A percentile compares a stretch with the other conserved stretches of the same genome.
Evolutionary conservation across 1,140 invertebrate genomes (phyloP).

Genomic region (Drosophila burlai): DNA sequence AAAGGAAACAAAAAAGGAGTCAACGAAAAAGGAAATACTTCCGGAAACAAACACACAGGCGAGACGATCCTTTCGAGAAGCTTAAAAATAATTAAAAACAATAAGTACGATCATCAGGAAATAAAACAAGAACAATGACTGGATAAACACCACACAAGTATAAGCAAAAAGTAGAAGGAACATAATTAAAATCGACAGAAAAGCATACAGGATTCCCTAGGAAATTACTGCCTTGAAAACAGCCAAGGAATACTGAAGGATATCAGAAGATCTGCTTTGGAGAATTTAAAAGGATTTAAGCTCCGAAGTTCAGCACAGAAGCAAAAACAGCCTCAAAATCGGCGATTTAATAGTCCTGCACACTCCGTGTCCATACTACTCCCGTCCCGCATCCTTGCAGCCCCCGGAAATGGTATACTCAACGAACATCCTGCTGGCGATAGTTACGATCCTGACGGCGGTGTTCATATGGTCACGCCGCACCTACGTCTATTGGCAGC

Average conservation of each 20-base stretch:
- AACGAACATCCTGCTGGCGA: slow-evolving; percentile 72
- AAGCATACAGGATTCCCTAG: not conserved
- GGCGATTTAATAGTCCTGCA: slow-evolving; percentile 2
- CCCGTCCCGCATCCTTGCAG: not conserved
- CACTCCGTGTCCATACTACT: not conserved
- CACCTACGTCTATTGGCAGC: slow-evolving; percentile 83
- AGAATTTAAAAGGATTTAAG: not conserved
- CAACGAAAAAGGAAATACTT: not conserved
- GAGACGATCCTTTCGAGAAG: not conserved
- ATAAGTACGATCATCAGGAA: not conserved
- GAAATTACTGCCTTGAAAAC: not conserved
- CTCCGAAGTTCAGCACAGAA: not conserved
- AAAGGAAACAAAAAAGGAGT: not conserved
- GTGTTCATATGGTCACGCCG: slow-evolving; percentile 82
- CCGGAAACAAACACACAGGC: not conserved
- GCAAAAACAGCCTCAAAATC: slow-evolving; percentile 2
- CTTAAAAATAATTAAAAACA: not conserved
- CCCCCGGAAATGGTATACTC: slow-evolving; percentile 61
- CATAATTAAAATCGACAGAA: not conserved
- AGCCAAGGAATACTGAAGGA: not conserved
- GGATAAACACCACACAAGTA: not conserved
- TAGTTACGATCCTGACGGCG: slow-evolving; percentile 75
- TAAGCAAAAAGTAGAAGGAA: not conserved
- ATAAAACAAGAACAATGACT: slow-evolving; percentile 5
- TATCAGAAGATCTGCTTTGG: not conserved